A percentile compares a stretch with the other conserved stretches of the same genome.
phyloP scores from a whole-genome alignment of 2,888 invertebrate species.

The Fragum fragum region DNA sequence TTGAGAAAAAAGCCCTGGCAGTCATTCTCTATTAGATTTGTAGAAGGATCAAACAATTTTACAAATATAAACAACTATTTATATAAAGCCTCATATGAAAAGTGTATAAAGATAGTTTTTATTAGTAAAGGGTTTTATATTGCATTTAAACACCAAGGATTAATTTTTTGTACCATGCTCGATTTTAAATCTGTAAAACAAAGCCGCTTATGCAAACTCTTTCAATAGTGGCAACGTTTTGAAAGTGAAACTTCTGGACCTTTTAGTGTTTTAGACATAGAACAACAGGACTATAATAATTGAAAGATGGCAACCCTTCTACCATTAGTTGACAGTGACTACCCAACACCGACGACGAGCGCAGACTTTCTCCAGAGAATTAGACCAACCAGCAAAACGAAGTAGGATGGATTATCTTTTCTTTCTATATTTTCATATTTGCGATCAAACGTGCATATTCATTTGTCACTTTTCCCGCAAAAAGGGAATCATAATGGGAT shows the following conservation, averaged over 20 bases:
- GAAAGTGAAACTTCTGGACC: neutral
- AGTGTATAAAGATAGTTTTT: too few species aligned
- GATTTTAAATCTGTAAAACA: neutral
- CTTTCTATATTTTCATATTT: too few species aligned
- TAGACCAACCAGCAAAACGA: conserved; percentile 58
- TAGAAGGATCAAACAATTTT: too few species aligned
- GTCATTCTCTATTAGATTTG: too few species aligned
- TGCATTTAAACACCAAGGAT: neutral
- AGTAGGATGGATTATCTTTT: too few species aligned
- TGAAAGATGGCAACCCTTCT: conserved; percentile 56
- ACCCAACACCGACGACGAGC: conserved; percentile 55
- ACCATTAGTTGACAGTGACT: conserved; percentile 57
- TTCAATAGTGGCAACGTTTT: neutral
- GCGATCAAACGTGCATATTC: too few species aligned
- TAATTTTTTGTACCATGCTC: neutral
- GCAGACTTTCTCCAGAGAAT: conserved; percentile 49
- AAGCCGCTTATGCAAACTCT: neutral
- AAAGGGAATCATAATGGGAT: too few species aligned
- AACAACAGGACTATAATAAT: neutral
- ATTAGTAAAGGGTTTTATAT: neutral
- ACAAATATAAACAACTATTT: too few species aligned
- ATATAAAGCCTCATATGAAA: too few species aligned
- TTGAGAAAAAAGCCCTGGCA: too few species aligned
- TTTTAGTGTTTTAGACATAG: neutral
- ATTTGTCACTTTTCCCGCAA: too few species aligned